Percentiles rank a stretch among this genome's conserved stretches.
Evolutionary conservation across 2,888 invertebrate genomes (phyloP).

Genomic region (Drosophila anomalata): DNA sequence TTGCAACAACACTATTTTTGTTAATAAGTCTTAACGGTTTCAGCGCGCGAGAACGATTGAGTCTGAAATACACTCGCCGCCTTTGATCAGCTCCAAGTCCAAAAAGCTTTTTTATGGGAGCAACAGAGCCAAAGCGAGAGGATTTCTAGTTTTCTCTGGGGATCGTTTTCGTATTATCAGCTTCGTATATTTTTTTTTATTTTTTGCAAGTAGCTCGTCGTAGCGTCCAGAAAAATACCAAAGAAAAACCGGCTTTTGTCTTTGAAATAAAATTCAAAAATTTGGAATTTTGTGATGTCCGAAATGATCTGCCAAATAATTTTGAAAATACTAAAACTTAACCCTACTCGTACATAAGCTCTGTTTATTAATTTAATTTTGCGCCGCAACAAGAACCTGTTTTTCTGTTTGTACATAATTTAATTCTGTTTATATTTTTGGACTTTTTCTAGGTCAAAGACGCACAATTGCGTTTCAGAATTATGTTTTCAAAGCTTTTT

Average conservation of each 20-base stretch:
- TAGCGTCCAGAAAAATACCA: conserved; percentile 18
- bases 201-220: not conserved
- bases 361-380: not conserved
- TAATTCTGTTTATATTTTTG: not conserved
- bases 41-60: conserved; percentile 49
- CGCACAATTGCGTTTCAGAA: conserved; percentile 54
- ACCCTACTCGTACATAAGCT: not conserved
- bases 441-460: conserved; percentile 46
- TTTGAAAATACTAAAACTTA: not conserved
- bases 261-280: not conserved
- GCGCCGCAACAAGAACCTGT: conserved; percentile 1
- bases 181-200: not conserved
- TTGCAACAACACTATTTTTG: conserved; percentile 23
- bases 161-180: conserved; percentile 10
- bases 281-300: conserved; percentile 1
- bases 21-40: conserved; percentile 52
- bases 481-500: conserved; percentile 48
- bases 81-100: conserved; percentile 19
- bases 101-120: conserved; percentile 31
- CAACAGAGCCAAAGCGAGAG: conserved; percentile 23
- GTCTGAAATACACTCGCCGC: conserved; percentile 52
- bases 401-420: conserved; percentile 8
- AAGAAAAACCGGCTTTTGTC: not conserved
- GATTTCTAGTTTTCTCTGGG: conserved; percentile 17
- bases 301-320: not conserved